Conservation (phyloP, 2,113 vertebrate species). For the Rostratula benghalensis region DNA sequence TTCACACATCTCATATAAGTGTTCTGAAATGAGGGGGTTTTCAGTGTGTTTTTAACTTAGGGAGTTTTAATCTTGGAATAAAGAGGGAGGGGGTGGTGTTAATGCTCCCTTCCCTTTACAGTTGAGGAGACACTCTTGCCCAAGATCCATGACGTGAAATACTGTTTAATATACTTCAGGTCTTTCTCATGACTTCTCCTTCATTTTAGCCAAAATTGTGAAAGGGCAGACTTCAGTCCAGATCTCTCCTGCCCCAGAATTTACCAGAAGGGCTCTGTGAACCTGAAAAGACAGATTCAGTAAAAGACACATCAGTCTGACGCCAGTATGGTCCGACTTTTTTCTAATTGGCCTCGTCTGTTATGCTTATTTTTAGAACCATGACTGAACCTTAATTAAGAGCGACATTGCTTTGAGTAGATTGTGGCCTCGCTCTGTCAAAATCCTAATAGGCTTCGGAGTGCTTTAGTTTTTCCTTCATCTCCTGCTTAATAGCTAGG, state of each 20-base stretch:
- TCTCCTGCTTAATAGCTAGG: constrained; percentile 22
- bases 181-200: not conserved
- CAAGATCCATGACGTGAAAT: not conserved
- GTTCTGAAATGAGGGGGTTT: not conserved
- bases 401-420: constrained; percentile 26
- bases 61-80: not conserved
- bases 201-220: not conserved
- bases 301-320: not conserved
- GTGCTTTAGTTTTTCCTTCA: constrained; percentile 51
- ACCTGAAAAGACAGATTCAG: not conserved
- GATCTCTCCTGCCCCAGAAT: not conserved
- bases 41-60: not conserved
- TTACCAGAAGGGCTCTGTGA: not conserved
- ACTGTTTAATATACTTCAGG: not conserved
- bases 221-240: not conserved
- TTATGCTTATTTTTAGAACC: constrained; percentile 59
- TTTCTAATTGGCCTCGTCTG: constrained; percentile 35
- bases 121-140: not conserved
- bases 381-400: constrained; percentile 54
- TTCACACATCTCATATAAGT: not conserved
- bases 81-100: accelerated
- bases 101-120: not conserved
- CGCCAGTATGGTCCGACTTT: not conserved
- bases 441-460: constrained; percentile 64
- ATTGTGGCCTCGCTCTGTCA: not conserved